Evolutionary conservation across 2,888 invertebrate species (phyloP), one percentile per base, ranked within the genome.

Genomic region (Aplocera efformata): DNA sequence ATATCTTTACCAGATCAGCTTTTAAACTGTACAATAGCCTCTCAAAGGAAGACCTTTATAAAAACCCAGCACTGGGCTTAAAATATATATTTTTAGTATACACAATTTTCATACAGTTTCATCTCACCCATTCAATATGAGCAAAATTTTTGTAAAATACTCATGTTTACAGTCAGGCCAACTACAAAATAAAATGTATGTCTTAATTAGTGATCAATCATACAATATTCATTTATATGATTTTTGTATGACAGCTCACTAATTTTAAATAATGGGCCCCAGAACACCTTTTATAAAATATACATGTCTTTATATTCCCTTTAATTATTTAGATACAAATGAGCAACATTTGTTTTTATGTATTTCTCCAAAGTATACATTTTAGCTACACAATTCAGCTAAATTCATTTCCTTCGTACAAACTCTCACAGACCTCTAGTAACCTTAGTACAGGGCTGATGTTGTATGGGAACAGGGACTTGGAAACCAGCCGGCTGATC

Each of bases 391-490:
- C 34, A 7, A 56, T 66, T 92, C 90, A 94, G 84, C 94, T 94
- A 60, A 93, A 92, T 65, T 94, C 93, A 75, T 94, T 94, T 1
- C 94, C 94, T 81, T 96, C 95, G 74, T 95, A 96, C 58, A 96
- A 88, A 68, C 93, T 93, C 70, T 96, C 96, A 66, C 95, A 96
- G 54, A 93, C 93, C 72, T 95, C 95, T 52, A 97, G 83, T 60
- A 96, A 84, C 75, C 94, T 92, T 56, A 96, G 85, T 42, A 97
- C 94, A 26, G 96, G 96, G 61, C 93, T 94, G 64, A 97, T 96
- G 74, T 97, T 96, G 75, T 97, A 97, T 0, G 96, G 96, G 76
- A 96, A 96, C 32, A 96, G 79, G 55, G 94, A 92, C 64, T 93
- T 93, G 0, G 94, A 93, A 5, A 96, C 96, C 56, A 96, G 82